Conservation (phyloP, 2,888 invertebrate genomes). For the Morpho helenor region DNA sequence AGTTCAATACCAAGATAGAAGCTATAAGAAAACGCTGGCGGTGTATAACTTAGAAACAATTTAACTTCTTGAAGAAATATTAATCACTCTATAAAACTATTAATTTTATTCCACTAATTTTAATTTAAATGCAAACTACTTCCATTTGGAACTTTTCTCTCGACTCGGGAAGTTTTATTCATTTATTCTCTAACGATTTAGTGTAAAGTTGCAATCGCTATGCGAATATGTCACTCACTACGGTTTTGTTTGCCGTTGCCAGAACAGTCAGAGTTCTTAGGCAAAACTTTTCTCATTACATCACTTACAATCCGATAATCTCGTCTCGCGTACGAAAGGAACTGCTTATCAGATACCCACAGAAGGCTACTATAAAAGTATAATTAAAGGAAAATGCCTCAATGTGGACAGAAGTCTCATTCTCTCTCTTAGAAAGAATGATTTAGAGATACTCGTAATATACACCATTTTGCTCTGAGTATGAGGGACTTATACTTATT, state of each 20-base stretch:
- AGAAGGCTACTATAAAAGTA: neutral
- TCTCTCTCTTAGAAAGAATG: too few relatives aligned
- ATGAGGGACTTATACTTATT: too few relatives aligned
- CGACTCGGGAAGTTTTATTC: conserved; percentile 27
- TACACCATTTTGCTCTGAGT: too few relatives aligned
- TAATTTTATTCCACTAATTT: conserved; percentile 20
- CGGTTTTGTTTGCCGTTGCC: conserved; percentile 28
- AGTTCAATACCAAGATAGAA: too few relatives aligned
- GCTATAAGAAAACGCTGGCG: too few relatives aligned
- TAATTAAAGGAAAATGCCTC: too few relatives aligned
- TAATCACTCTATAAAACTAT: conserved; percentile 5
- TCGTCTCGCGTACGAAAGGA: conserved; percentile 27
- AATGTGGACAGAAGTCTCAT: too few relatives aligned
- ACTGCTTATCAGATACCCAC: neutral
- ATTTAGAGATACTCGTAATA: too few relatives aligned
- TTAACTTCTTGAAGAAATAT: neutral
- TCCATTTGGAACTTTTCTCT: conserved; percentile 28
- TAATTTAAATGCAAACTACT: conserved; percentile 29
- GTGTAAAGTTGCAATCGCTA: conserved; percentile 30
- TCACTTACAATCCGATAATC: conserved; percentile 53
- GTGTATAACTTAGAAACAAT: too few relatives aligned
- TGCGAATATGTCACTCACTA: conserved; percentile 37
- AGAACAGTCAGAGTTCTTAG: conserved; percentile 41
- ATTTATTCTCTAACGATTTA: conserved; percentile 30
- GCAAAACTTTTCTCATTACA: conserved; percentile 75